Evolutionary conservation across 2,113 vertebrate genomes (phyloP), one percentile per base, ranked within the genome.

Genomic region (Lethenteron reissneri): DNA sequence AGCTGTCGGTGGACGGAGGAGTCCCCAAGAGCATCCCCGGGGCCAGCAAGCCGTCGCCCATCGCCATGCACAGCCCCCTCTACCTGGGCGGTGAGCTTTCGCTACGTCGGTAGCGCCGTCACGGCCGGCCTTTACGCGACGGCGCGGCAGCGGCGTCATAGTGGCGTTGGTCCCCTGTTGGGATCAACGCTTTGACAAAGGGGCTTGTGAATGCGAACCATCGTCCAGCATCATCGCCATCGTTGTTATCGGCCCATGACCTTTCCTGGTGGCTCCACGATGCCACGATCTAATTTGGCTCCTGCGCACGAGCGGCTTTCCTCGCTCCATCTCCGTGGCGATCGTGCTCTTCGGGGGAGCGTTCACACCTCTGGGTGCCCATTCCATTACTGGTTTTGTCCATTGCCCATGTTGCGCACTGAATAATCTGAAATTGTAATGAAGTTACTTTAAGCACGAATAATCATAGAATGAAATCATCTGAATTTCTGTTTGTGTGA

Each of bases 11-110:
- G 56, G 90, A 99, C 75, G 92, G 94, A 72, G 94, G 94, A 73
- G 84, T 80, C 41, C 87, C 90, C 72, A 99, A 99, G 81, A 83
- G 87, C 78, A 97, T 99, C 78, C 87, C 81, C 79, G 92, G 89
- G 72, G 81, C 92, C 75, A 88, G 84, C 76, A 94, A 88, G 76
- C 88, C 89, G 73, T 95, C 87, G 57, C 86, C 88, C 69, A 82
- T 90, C 77, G 88, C 83, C 76, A 82, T 88, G 57, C 85, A 92
- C 73, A 90, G 89, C 56, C 89, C 89, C 0, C 85, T 99, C 70
- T 97, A 99, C 74, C 81, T 99, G 21, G 94, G 94, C 83, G 94
- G 94, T 99, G 80, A 84, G 86, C 72, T 56, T 76, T 74, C 77
- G 58, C 74, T 72, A 58, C 1, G 73, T 41, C 64, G 3, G 4